Evolutionary conservation across 2,113 vertebrate species (phyloP), one percentile per base, ranked within the genome.

Genomic region (Tachycineta bicolor): DNA sequence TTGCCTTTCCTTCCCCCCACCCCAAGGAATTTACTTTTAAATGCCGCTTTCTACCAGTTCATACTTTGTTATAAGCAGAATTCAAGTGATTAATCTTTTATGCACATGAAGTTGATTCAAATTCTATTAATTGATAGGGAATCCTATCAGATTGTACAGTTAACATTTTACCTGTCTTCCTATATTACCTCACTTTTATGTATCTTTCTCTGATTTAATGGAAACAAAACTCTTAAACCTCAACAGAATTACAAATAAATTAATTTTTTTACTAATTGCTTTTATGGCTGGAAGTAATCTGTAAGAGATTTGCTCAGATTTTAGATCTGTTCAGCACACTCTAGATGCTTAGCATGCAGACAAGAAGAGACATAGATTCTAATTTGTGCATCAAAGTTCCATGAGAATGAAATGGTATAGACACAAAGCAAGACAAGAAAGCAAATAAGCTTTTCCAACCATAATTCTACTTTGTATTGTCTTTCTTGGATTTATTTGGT

Each of bases 1-100:
- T 83, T 67, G 1, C 5, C 6, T 31, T 76, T 46, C 21, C 9
- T 25, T 65, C 5, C 9, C 4, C 5, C 15, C 12, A 2, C 0
- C 5, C 23, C 3, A 39, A 37, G 9, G 5, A 62, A 26, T 80
- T 50, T 64, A 28, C 43, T 86, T 6, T 59, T 49, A 65, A 28
- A 25, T 55, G 33, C 3, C 5, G 29, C 14, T 43, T 82, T 82
- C 33, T 68, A 34, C 10, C 2, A 12, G 12, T 37, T 33, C 9
- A 14, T 82, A 14, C 14, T 52, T 87, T 28, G 4, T 37, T 70
- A 29, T 14, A 56, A 39, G 17, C 4, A 71, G 19, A 78, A 85
- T 49, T 85, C 26, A 85, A 64, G 12, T 4, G 1, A 39, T 4
- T 75, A 19, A 53, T 76, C 3, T 60, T 93, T 73, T 69, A 43